These are phyloP conservation scores for Epinephelus moara DNA, from an alignment of 2,113 vertebrate genomes.

Conservation along the genomic window DNA sequence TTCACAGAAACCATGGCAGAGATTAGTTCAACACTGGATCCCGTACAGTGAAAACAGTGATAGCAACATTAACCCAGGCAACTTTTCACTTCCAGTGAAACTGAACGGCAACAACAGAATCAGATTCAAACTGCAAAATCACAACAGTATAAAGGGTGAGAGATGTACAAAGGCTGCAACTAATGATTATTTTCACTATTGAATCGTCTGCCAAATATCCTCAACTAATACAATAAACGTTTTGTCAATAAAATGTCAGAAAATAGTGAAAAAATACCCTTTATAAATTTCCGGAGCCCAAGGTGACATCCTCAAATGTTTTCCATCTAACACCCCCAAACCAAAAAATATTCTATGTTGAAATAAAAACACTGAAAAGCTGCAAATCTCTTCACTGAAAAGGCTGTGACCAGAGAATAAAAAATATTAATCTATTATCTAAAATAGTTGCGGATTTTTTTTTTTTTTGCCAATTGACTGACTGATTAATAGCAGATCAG, in stretches of 20 bases:
- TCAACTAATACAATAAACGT: not conserved
- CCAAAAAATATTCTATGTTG: no score
- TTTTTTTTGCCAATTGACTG: not conserved
- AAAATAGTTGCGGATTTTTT: not conserved
- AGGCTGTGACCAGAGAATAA: no score
- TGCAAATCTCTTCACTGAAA: not conserved
- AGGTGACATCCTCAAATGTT: not conserved
- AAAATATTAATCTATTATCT: not conserved
- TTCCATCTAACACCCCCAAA: not conserved
- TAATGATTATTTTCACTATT: not conserved
- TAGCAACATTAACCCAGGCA: conserved; percentile 20
- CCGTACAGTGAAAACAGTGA: conserved; percentile 19
- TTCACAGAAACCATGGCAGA: conserved; percentile 38
- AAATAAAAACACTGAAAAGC: not conserved
- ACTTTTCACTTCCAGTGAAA: conserved; percentile 9
- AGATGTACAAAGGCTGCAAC: not conserved
- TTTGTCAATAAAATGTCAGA: not conserved
- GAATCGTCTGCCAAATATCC: not conserved
- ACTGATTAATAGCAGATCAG: not conserved
- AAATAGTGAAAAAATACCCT: not conserved
- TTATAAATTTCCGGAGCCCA: not conserved
- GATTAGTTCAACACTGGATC: conserved; percentile 44
- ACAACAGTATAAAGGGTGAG: not conserved
- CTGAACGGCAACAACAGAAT: not conserved
- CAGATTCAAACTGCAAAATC: conserved; percentile 8